Evolutionary conservation across 2,888 invertebrate species (phyloP).

Genomic region (Sphaerophoria rueppellii): DNA sequence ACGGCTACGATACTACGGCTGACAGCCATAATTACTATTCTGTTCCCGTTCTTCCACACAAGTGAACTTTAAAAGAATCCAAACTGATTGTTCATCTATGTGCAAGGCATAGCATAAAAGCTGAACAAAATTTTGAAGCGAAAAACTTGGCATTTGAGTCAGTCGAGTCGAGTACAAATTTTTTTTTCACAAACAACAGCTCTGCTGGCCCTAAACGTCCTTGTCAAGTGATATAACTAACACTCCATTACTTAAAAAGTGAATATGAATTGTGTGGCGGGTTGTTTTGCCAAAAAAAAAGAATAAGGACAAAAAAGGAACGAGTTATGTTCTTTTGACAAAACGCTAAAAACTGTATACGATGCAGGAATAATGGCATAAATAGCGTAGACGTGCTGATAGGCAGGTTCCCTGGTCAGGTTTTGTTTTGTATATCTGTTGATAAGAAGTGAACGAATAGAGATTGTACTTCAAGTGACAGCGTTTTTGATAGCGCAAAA

Average conservation of each 20-base stretch:
- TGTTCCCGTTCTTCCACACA: constrained; percentile 39
- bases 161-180: too few relatives aligned
- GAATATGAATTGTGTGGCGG: constrained; percentile 56
- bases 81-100: constrained; percentile 53
- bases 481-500: constrained; percentile 15
- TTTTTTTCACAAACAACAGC: not conserved
- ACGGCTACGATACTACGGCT: constrained; percentile 18
- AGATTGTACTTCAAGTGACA: constrained; percentile 35
- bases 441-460: constrained; percentile 44
- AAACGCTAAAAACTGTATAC: constrained; percentile 16
- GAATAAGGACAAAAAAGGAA: not conserved
- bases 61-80: constrained; percentile 38
- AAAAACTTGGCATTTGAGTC: constrained; percentile 53
- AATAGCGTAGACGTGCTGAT: constrained; percentile 3
- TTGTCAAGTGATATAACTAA: constrained; percentile 63
- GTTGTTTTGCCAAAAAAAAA: constrained; percentile 45
- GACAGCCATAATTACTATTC: constrained; percentile 56
- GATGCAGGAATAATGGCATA: not conserved
- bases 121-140: constrained; percentile 45
- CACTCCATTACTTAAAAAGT: constrained; percentile 58
- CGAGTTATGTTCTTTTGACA: constrained; percentile 18
- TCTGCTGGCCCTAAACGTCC: constrained; percentile 36
- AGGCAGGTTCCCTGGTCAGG: not conserved
- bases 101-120: constrained; percentile 43
- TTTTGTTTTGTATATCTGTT: constrained; percentile 28